Evolutionary conservation across 23 tunicate genomes (phyloP).

Genomic region (Corella eumyota): DNA sequence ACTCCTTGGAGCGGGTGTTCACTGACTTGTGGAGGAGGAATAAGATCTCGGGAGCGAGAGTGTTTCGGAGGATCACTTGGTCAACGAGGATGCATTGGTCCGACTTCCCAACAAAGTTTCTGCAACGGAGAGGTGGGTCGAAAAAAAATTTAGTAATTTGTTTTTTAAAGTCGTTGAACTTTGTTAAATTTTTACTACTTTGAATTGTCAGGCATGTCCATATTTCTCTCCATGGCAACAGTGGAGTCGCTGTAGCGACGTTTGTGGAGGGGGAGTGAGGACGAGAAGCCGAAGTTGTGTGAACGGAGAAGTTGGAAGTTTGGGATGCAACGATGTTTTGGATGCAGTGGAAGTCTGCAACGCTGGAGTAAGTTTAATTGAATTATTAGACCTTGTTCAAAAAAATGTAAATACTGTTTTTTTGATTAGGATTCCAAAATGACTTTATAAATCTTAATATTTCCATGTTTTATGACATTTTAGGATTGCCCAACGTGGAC

Average conservation of each 20-base stretch:
- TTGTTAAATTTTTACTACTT: neutral
- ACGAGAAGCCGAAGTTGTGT: slow-evolving; percentile 51
- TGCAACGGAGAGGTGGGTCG: slow-evolving; percentile 40
- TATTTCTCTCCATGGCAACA: slow-evolving; percentile 55
- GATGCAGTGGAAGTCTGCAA: too few relatives aligned
- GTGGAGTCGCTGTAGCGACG: slow-evolving; percentile 14
- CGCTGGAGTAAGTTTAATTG: too few relatives aligned
- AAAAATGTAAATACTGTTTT: too few relatives aligned
- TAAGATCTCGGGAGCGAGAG: slow-evolving; percentile 22
- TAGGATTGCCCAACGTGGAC: too few relatives aligned
- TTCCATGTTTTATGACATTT: too few relatives aligned
- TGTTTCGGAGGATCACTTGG: slow-evolving; percentile 37
- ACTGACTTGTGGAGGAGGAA: slow-evolving; percentile 47
- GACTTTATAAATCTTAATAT: too few relatives aligned
- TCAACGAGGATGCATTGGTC: slow-evolving; percentile 30
- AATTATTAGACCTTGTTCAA: too few relatives aligned
- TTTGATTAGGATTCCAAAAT: too few relatives aligned
- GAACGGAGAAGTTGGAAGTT: slow-evolving; percentile 55
- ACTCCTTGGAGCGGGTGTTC: slow-evolving; percentile 27
- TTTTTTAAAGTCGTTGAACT: neutral
- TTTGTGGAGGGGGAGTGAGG: slow-evolving; percentile 42
- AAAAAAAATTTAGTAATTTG: too few relatives aligned
- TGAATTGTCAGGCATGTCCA: slow-evolving; percentile 42
- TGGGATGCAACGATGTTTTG: slow-evolving; percentile 46
- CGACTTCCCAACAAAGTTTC: slow-evolving; percentile 27